A percentile compares a stretch with the other conserved stretches of the same genome.
Evolutionary conservation across 23 tunicate genomes (phyloP).

Genomic region (Trididemnum clinides): DNA sequence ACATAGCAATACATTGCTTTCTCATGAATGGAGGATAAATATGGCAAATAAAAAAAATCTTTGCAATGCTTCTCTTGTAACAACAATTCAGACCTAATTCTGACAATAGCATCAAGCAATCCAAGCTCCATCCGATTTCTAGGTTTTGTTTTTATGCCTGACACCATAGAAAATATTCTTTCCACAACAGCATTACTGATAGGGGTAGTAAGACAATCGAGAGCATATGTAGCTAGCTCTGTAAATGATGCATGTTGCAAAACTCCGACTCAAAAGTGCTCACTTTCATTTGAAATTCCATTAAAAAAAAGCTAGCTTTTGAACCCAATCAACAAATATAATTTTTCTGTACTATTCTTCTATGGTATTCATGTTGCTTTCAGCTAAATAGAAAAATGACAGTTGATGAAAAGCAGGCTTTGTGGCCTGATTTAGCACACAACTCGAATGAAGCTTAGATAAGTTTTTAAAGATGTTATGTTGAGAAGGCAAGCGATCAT

Average conservation of each 20-base stretch:
- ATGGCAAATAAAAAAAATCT: no score
- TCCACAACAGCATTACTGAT: constrained; percentile 38
- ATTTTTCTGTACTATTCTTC: constrained; percentile 34
- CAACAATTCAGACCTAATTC: constrained; percentile 8
- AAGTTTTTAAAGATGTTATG: constrained; percentile 12
- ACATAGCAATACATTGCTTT: no score
- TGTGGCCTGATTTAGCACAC: not conserved
- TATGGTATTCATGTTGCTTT: not conserved
- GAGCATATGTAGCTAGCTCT: constrained; percentile 29
- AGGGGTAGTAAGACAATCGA: constrained; percentile 6
- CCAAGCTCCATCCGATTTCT: not conserved
- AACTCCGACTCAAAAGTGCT: constrained; percentile 29
- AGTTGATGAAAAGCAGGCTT: not conserved
- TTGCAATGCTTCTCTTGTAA: not conserved
- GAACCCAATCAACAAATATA: constrained; percentile 11
- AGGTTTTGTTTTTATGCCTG: constrained; percentile 20
- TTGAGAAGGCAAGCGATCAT: constrained; percentile 14
- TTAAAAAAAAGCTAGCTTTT: no score
- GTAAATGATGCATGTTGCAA: constrained; percentile 23
- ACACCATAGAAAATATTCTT: not conserved
- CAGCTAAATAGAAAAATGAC: constrained; percentile 5
- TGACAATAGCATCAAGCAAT: constrained; percentile 9
- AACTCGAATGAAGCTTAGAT: not conserved
- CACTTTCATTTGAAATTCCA: constrained; percentile 4
- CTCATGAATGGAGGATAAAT: no score